Conservation (phyloP, 2,888 invertebrate genomes). For the Cylloceria caligata region DNA sequence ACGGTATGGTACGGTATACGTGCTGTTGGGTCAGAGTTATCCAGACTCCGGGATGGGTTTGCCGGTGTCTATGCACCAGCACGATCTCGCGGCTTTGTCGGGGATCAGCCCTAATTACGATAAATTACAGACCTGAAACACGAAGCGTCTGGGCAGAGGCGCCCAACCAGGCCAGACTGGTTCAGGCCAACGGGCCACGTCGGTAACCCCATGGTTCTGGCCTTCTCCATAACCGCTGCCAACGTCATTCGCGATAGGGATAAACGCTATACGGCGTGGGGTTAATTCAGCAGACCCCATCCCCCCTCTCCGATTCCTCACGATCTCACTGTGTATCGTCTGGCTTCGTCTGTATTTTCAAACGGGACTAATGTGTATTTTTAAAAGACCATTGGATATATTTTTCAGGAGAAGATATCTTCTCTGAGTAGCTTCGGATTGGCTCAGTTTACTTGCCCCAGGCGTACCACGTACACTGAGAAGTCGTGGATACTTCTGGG, state of each 20-base stretch:
- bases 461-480: constrained; percentile 21
- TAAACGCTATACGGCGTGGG: constrained; percentile 13
- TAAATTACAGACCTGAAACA: constrained; percentile 62
- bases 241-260: constrained; percentile 22
- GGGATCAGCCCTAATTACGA: constrained; percentile 68
- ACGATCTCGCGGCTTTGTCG: constrained; percentile 67
- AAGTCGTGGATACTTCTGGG: background rate
- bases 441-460: background rate
- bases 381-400: constrained; percentile 15
- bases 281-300: constrained; percentile 13
- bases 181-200: constrained; percentile 34
- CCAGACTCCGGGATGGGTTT: constrained; percentile 26
- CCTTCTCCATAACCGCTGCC: constrained; percentile 8
- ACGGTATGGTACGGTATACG: background rate
- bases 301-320: background rate
- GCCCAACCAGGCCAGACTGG: constrained; percentile 33
- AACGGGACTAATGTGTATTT: constrained; percentile 2
- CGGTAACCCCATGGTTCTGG: constrained; percentile 8
- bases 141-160: constrained; percentile 35
- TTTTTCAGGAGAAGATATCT: constrained; percentile 3
- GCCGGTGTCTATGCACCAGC: constrained; percentile 59
- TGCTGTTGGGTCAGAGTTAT: constrained; percentile 5
- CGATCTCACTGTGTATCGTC: constrained; percentile 6
- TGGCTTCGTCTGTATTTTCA: background rate
- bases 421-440: background rate